These are phyloP conservation scores for Campylomormyrus numenius DNA, from an alignment of 2,113 vertebrate species.

Conservation along the genomic window DNA sequence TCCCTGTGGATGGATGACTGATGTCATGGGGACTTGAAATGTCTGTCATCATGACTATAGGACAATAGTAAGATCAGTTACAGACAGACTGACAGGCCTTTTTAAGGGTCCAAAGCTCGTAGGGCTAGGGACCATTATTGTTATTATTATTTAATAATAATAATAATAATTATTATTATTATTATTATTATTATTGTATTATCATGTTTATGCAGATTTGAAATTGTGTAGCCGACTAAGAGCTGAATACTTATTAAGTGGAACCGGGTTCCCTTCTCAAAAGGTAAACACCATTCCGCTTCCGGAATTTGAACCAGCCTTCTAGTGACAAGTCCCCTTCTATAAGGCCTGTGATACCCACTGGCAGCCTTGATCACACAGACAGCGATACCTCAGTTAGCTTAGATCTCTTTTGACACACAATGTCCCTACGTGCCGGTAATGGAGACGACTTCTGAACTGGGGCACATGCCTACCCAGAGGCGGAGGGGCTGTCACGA, in stretches of 20 bases:
- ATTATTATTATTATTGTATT: background rate
- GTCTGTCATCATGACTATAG: no score
- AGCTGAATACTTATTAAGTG: background rate
- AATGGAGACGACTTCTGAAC: slow-evolving; percentile 1
- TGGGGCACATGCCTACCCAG: slow-evolving; percentile 26
- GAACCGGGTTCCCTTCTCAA: background rate
- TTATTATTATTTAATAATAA: background rate
- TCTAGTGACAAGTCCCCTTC: background rate
- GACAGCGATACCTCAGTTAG: slow-evolving; percentile 15
- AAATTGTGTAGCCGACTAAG: background rate
- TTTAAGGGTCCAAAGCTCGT: background rate
- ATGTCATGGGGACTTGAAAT: background rate
- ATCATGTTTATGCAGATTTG: background rate
- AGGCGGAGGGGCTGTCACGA: slow-evolving; percentile 20
- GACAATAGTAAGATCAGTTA: background rate
- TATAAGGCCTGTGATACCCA: background rate
- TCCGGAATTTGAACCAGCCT: background rate
- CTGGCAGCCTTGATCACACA: background rate
- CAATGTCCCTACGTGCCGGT: slow-evolving; percentile 17
- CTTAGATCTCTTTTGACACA: slow-evolving; percentile 35
- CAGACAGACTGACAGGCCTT: background rate
- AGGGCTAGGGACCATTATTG: background rate
- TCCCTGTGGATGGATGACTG: background rate
- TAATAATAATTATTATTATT: no score
- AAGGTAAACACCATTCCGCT: background rate